Conservation (phyloP, 2,888 invertebrate genomes). For the Acheta domesticus region DNA sequence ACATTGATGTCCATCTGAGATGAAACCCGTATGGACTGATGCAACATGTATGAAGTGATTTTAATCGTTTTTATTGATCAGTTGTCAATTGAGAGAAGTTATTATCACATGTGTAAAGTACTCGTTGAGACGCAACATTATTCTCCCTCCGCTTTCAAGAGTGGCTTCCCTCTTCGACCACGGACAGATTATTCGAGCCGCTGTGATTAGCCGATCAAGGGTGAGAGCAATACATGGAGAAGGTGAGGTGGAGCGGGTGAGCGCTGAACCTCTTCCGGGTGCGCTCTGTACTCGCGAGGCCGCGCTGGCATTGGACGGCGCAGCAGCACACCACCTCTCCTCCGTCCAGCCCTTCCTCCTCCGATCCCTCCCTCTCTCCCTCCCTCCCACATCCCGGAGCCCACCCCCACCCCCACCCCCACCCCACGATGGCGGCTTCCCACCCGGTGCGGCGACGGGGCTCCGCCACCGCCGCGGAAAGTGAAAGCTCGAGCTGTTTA, state of each 20-base stretch:
- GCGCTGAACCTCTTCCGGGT: background rate
- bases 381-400: background rate
- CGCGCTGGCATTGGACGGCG: slow-evolving; percentile 18
- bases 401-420: background rate
- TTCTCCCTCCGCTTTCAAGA: no score
- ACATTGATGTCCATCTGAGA: no score
- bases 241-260: background rate
- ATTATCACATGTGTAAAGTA: no score
- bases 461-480: slow-evolving; percentile 12
- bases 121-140: no score
- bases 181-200: no score
- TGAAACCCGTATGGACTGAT: no score
- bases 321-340: background rate
- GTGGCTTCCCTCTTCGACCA: no score
- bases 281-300: background rate
- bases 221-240: no score
- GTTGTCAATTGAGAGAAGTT: no score
- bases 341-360: background rate
- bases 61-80: no score
- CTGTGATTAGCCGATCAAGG: no score
- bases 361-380: background rate
- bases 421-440: background rate
- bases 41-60: no score
- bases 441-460: background rate
- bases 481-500: slow-evolving; percentile 24